phyloP scores from a whole-genome alignment of 1,140 invertebrate species.

The Cephus cinctus region DNA sequence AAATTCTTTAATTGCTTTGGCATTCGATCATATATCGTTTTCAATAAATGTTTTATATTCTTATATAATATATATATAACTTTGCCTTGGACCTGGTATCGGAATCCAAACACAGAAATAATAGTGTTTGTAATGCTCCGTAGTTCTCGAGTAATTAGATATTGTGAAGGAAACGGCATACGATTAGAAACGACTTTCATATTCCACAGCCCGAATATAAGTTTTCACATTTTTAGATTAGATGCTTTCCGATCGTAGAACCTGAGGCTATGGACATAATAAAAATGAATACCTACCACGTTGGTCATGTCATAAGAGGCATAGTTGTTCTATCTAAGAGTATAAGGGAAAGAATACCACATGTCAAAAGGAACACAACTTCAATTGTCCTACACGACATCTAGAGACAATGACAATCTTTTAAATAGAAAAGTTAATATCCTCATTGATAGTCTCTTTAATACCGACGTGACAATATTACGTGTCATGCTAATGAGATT shows the following conservation, averaged over 20 bases:
- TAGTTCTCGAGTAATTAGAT: neutral
- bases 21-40: too few relatives aligned
- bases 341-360: slow-evolving; percentile 24
- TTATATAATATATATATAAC: too few relatives aligned
- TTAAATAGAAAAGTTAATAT: neutral
- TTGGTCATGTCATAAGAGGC: neutral
- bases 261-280: slow-evolving; percentile 4
- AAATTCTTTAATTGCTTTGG: too few relatives aligned
- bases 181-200: neutral
- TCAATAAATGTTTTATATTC: too few relatives aligned
- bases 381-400: slow-evolving; percentile 7
- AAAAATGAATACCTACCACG: slow-evolving; percentile 3
- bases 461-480: neutral
- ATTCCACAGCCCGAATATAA: neutral
- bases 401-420: neutral
- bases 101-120: neutral
- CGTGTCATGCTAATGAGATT: neutral
- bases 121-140: neutral
- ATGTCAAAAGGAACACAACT: neutral
- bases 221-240: neutral
- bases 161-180: neutral
- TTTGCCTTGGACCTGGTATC: too few relatives aligned
- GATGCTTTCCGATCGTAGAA: neutral
- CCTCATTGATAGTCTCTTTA: neutral
- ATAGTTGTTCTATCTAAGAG: slow-evolving; percentile 21